Evolutionary conservation across 1,140 invertebrate species (phyloP), one percentile per base, ranked within the genome.

Genomic region (Hesperophylax magnus): DNA sequence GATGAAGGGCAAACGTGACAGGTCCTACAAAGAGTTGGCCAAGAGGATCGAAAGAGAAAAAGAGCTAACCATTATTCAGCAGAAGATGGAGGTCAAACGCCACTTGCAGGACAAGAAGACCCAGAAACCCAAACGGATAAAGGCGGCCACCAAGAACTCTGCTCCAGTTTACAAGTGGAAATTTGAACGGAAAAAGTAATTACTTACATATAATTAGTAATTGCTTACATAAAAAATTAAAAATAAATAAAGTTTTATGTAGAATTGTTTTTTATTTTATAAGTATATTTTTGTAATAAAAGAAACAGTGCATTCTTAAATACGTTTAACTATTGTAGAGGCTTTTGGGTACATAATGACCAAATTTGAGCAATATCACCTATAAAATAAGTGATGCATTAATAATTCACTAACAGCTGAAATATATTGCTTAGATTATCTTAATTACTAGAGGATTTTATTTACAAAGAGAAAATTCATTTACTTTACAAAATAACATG

Each of bases 161-260:
- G 93, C 97, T 7, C 95, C 97, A 1, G 91, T 98, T 9, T 98
- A 97, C 87, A 91, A 94, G 86, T 99, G 97, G 93, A 94, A 93
- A 83, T 96, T 94, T 86, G 93, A 97, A 86, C 92, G 97, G 78
- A 98, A 98, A 88, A 93, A 93, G 89, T 96, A 87, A 88, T 65
- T 71, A 65, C 39, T n/a, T 20, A 78, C 61, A 78, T 24, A 81
- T 76, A 75, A 65, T 67, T 58, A 60, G 39, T 81, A 61, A 24
- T 31, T 34, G 22, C 6, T 14, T 34, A 61, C 11, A 22, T 67
- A 27, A n/a, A 31, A 53, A 72, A 72, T 56, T n/a, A n/a, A n/a
- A n/a, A n/a, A 56, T 56, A 24, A 72, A 18, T 39, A 27, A 11
- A 34, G 20, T 24, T 72, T 72, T 54, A 22, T 24, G 15, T 54